A percentile compares a stretch with the other conserved stretches of the same genome.
Conservation (phyloP, 2,888 invertebrate genomes). For the Elysia crispata region DNA sequence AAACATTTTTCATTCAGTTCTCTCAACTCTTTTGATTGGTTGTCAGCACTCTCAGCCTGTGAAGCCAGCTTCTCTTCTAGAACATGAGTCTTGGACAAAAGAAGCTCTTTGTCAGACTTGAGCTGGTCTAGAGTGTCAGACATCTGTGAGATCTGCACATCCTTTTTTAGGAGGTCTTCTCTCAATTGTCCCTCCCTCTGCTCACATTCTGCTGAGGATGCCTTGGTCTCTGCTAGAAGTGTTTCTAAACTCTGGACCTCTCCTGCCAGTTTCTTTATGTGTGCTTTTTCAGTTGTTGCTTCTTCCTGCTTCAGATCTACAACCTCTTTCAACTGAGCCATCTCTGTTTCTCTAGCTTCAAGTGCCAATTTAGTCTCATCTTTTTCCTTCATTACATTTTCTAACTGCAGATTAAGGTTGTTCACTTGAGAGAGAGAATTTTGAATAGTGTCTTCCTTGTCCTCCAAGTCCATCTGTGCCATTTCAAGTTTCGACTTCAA, state of each 20-base stretch:
- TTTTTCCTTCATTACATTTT: slow-evolving; percentile 3
- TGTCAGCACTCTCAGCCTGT: no score
- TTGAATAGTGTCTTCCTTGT: slow-evolving; percentile 48
- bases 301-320: slow-evolving; percentile 45
- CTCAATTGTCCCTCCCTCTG: no score
- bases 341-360: slow-evolving; percentile 23
- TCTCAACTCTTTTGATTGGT: neutral
- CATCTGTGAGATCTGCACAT: no score
- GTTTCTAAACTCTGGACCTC: neutral
- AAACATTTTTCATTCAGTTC: slow-evolving; percentile 9
- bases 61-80: no score
- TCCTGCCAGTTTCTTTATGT: neutral
- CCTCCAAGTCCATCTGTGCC: slow-evolving; percentile 56
- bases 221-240: neutral
- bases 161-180: no score
- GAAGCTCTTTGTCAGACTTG: no score
- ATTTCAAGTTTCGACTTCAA: slow-evolving; percentile 54
- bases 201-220: no score
- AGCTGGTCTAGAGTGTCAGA: no score
- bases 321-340: slow-evolving; percentile 46
- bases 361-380: neutral
- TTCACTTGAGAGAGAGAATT: slow-evolving; percentile 46
- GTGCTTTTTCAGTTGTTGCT: slow-evolving; percentile 31
- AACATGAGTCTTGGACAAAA: no score
- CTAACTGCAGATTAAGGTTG: slow-evolving; percentile 9